phyloP scores from a whole-genome alignment of 2,113 vertebrate genomes.

The Erpornis zantholeuca region DNA sequence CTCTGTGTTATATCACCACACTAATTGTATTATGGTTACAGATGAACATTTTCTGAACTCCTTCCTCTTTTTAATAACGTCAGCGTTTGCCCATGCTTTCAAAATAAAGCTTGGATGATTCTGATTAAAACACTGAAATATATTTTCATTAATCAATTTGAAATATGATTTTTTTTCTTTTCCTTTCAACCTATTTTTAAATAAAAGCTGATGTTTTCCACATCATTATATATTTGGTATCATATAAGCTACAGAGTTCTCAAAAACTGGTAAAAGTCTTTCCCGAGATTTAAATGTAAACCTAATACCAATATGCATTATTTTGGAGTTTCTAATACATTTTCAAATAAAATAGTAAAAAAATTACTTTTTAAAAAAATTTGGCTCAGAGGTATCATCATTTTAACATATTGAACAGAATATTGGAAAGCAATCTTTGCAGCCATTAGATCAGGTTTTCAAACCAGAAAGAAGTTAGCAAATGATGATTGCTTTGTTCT shows the following conservation, averaged over 20 bases:
- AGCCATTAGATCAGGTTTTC: not conserved
- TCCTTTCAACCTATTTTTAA: not conserved
- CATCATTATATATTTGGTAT: not conserved
- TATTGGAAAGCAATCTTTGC: not conserved
- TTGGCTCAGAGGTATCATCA: not conserved
- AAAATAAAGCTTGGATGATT: not conserved
- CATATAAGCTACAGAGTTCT: not conserved
- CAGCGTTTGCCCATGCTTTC: not conserved
- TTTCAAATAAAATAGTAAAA: not conserved
- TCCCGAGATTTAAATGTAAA: not conserved
- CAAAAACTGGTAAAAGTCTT: not conserved
- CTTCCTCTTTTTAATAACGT: not conserved
- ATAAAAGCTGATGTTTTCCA: not conserved
- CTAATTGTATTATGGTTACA: not conserved
- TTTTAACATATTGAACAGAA: not conserved
- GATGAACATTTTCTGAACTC: not conserved
- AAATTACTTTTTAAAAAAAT: not conserved
- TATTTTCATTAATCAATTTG: not conserved
- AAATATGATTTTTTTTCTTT: not conserved
- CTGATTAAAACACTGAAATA: not conserved
- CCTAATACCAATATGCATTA: not conserved
- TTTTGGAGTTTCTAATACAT: not conserved
- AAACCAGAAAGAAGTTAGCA: not conserved
- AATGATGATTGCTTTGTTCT: not conserved
- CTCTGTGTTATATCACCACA: accelerated